phyloP scores from a whole-genome alignment of 2,113 vertebrate species.

The Serinus canaria region DNA sequence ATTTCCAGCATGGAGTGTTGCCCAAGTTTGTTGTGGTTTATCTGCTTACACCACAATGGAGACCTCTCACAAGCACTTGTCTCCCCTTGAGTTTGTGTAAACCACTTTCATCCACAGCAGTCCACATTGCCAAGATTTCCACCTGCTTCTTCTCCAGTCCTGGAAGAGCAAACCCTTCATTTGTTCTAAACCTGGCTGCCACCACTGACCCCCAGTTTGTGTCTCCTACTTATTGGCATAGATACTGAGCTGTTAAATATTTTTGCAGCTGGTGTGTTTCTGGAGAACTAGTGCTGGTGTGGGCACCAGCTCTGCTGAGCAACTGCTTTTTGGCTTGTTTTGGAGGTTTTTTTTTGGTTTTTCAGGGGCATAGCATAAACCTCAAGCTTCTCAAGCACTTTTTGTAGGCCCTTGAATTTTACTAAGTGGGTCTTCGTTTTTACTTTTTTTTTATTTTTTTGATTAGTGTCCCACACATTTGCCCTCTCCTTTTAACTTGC shows the following conservation, averaged over 20 bases:
- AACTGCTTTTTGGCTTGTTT: background rate
- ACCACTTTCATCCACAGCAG: accelerated
- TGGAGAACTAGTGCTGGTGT: background rate
- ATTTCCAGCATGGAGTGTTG: background rate
- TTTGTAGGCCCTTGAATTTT: background rate
- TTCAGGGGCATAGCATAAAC: background rate
- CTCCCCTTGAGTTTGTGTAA: background rate
- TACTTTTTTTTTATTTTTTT: background rate
- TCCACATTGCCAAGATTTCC: background rate
- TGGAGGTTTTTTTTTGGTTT: background rate
- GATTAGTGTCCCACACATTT: no score
- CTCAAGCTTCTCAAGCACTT: background rate
- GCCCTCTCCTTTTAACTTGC: background rate
- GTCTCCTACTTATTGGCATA: background rate
- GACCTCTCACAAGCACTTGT: background rate
- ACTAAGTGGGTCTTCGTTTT: background rate
- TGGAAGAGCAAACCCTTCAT: background rate
- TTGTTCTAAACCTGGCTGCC: background rate
- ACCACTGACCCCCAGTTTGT: accelerated
- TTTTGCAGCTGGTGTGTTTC: background rate
- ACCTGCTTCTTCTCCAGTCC: background rate
- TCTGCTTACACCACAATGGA: background rate
- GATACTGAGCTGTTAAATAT: background rate
- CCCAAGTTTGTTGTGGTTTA: background rate
- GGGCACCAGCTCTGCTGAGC: background rate